These are phyloP conservation scores for Cyphomyrus discorhynchus DNA, from an alignment of 2,113 vertebrate genomes.

Conservation along the genomic window DNA sequence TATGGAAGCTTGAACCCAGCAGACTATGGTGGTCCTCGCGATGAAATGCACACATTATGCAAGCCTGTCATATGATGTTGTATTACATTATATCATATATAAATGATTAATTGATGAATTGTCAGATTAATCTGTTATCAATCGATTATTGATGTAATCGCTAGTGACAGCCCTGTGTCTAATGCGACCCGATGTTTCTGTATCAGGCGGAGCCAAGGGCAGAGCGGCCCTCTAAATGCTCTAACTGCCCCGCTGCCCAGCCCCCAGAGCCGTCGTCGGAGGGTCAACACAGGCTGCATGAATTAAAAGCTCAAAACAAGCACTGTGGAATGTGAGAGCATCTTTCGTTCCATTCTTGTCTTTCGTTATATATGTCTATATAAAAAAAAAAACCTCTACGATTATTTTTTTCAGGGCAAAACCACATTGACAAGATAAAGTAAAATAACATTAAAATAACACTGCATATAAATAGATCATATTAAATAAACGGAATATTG, in stretches of 20 bases:
- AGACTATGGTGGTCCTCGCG: no score
- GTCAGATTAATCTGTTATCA: no score
- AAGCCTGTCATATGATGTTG: no score
- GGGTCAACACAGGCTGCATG: neutral
- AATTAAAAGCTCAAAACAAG: constrained; percentile 2
- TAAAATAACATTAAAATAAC: constrained; percentile 44
- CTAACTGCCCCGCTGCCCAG: constrained; percentile 18
- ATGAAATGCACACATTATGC: no score
- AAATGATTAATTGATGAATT: no score
- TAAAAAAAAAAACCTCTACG: constrained; percentile 33
- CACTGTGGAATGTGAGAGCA: constrained; percentile 53
- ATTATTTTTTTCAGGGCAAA: constrained; percentile 31
- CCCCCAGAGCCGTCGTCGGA: neutral
- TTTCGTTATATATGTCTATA: constrained; percentile 4
- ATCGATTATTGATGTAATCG: no score
- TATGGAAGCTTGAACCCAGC: no score
- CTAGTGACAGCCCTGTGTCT: neutral
- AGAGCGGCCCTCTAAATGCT: neutral
- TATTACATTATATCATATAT: no score
- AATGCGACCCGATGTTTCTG: neutral
- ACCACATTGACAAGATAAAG: constrained; percentile 33
- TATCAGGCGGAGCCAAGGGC: neutral
- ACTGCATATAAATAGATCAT: constrained; percentile 61
- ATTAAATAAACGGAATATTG: constrained; percentile 56
- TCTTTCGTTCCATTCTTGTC: constrained; percentile 14